Conservation (phyloP, 2,113 vertebrate genomes). For the Ariopsis seemanni region DNA sequence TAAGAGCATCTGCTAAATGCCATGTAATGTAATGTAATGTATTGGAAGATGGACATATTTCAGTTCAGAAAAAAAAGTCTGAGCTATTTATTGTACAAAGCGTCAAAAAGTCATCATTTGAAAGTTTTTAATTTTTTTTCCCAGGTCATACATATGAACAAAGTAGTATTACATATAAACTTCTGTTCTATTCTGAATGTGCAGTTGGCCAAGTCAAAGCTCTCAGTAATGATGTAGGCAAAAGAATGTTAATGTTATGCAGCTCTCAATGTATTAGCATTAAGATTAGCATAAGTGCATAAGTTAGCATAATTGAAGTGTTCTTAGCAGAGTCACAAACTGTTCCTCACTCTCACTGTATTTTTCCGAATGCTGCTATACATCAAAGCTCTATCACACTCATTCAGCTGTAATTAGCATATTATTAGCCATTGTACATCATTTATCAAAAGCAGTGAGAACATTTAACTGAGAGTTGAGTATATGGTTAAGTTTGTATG, state of each 20-base stretch:
- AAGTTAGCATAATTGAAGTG: constrained; percentile 15
- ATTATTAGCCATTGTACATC: no score
- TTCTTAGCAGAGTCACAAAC: background rate
- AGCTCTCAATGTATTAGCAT: background rate
- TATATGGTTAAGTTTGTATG: background rate
- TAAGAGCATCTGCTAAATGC: no score
- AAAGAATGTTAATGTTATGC: background rate
- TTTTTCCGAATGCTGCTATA: background rate
- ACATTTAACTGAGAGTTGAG: background rate
- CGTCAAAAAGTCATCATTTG: background rate
- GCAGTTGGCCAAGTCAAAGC: background rate
- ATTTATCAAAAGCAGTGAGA: background rate
- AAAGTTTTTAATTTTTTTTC: background rate
- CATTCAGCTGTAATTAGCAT: background rate
- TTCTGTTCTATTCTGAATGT: background rate
- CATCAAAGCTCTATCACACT: background rate
- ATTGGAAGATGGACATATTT: no score
- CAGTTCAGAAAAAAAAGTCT: no score
- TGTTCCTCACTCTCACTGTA: no score
- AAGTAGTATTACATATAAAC: background rate
- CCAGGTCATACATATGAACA: background rate
- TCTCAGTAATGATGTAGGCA: background rate
- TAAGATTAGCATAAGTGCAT: constrained; percentile 19
- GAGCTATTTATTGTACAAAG: no score
- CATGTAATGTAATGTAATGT: no score